Conservation (phyloP, 2,888 invertebrate genomes). For the Microplitis manilae region DNA sequence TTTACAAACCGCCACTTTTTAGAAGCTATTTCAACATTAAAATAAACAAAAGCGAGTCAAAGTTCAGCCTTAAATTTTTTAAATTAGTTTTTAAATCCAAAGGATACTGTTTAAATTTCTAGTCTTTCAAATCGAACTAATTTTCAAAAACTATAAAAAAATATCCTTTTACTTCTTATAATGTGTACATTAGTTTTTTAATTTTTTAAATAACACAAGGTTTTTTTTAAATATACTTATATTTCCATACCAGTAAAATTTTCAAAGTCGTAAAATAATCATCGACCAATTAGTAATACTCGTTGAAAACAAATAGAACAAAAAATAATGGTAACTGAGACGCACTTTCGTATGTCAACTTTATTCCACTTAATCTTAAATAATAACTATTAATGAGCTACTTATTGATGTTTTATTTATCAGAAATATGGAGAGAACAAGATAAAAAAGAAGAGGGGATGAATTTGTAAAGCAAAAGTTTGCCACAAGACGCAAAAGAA, state of each 20-base stretch:
- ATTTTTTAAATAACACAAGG: not conserved
- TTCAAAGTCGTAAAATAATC: not conserved
- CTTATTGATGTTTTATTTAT: not conserved
- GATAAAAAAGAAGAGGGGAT: constrained; percentile 1
- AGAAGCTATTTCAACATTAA: no score
- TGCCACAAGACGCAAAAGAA: not conserved
- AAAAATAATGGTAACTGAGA: not conserved
- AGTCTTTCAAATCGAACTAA: no score
- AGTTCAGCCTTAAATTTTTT: no score
- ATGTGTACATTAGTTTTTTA: not conserved
- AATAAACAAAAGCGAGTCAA: no score
- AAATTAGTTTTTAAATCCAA: no score
- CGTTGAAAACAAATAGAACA: not conserved
- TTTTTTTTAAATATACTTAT: not conserved
- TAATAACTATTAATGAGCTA: not conserved
- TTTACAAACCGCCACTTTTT: no score
- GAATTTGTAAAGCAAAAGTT: not conserved
- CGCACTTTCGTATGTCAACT: not conserved
- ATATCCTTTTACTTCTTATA: no score
- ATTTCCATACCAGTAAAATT: not conserved
- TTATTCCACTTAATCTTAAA: not conserved
- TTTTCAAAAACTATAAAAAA: no score
- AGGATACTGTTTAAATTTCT: no score
- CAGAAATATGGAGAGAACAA: not conserved
- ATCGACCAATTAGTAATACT: not conserved